Evolutionary conservation across 2,113 vertebrate species (phyloP).

Genomic region (Anguilla rostrata): DNA sequence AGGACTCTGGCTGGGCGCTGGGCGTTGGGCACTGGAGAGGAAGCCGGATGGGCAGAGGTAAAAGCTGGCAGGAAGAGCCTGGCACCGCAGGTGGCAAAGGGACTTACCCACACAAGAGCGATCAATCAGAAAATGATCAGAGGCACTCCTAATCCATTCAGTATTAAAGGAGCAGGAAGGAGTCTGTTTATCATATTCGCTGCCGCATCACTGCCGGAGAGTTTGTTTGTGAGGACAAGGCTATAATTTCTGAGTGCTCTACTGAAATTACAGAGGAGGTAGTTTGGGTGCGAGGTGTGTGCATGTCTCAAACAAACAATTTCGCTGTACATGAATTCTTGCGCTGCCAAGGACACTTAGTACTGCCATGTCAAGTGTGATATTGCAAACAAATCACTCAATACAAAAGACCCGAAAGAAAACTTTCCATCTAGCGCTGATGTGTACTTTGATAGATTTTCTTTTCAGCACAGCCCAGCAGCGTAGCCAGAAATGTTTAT

Average conservation of each 20-base stretch:
- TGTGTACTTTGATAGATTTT: neutral
- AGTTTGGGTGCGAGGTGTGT: neutral
- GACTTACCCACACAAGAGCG: slow-evolving; percentile 23
- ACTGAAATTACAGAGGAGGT: neutral
- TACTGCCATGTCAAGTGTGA: too few species aligned
- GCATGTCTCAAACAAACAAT: neutral
- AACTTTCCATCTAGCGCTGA: neutral
- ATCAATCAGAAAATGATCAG: slow-evolving; percentile 24
- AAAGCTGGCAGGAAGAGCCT: slow-evolving; percentile 29
- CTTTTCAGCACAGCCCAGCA: too few species aligned
- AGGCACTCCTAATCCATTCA: neutral
- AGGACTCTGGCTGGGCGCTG: slow-evolving; percentile 49
- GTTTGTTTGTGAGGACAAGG: neutral
- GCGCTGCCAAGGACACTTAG: too few species aligned
- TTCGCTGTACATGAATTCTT: neutral
- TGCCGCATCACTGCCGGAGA: neutral
- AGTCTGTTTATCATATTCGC: neutral
- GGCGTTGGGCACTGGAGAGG: slow-evolving; percentile 35
- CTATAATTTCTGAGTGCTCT: neutral
- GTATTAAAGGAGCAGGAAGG: neutral
- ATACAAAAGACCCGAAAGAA: neutral
- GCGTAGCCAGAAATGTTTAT: too few species aligned
- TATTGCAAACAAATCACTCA: too few species aligned
- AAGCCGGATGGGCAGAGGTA: slow-evolving; percentile 50
- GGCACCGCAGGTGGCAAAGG: slow-evolving; percentile 22